Conservation (phyloP, 2,888 invertebrate species). For the Oscheius onirici region DNA sequence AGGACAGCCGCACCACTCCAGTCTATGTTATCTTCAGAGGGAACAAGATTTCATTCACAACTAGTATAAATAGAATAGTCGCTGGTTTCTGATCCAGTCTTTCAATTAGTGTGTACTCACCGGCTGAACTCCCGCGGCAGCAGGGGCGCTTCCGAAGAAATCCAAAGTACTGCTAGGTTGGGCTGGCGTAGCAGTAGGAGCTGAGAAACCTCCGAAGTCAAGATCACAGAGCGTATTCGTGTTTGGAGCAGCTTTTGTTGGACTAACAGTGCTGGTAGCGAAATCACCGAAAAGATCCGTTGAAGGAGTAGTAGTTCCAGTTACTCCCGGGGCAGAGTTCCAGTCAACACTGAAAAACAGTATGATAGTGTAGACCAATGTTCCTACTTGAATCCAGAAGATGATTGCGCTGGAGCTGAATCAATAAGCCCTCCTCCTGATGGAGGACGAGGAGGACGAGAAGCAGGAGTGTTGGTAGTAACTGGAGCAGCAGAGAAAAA, state of each 20-base stretch:
- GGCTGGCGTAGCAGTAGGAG: neutral
- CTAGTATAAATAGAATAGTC: neutral
- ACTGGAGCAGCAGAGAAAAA: constrained; percentile 3
- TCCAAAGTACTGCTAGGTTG: neutral
- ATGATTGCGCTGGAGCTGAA: neutral
- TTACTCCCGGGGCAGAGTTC: constrained; percentile 12
- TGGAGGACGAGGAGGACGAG: constrained; percentile 33
- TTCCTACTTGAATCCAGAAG: constrained; percentile 12
- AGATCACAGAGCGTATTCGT: neutral
- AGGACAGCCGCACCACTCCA: constrained; percentile 16
- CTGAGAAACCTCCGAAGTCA: constrained; percentile 3
- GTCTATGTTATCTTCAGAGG: neutral
- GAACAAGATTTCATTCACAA: constrained; percentile 1
- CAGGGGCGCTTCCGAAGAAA: neutral
- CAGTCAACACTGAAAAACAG: constrained; percentile 26
- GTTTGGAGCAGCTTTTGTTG: neutral
- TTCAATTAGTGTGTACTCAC: neutral
- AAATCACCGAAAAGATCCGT: constrained; percentile 1
- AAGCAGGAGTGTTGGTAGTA: neutral
- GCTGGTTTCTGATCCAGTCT: neutral
- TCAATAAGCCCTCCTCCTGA: constrained; percentile 20
- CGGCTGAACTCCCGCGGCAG: neutral
- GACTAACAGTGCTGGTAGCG: neutral
- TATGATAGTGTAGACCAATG: neutral
- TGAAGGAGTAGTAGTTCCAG: neutral